Percentiles rank a stretch among this genome's conserved stretches.
These are phyloP conservation scores for Pachymerium ferrugineum DNA, from an alignment of 2,888 invertebrate genomes.

Conservation along the genomic window DNA sequence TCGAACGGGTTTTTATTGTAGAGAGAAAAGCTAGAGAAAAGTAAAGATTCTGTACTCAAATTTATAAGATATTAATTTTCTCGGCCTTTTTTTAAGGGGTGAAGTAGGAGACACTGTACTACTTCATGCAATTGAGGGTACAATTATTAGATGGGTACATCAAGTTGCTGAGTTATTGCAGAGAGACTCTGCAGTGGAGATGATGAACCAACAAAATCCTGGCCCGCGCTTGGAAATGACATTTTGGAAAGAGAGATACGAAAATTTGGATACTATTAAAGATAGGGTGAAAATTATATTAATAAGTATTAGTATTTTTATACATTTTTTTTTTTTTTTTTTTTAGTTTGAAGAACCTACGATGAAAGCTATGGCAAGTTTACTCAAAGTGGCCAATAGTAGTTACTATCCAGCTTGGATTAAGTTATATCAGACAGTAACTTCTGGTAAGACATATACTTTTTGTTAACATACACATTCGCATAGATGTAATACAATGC, in stretches of 20 bases:
- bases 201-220: constrained; percentile 73
- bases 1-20: constrained; percentile 28
- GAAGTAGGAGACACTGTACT: constrained; percentile 72
- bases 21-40: constrained; percentile 35
- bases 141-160: constrained; percentile 90
- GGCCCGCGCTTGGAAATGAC: constrained; percentile 69
- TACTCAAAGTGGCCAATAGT: constrained; percentile 82
- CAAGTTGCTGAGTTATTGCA: constrained; percentile 86
- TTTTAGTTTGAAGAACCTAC: constrained; percentile 50
- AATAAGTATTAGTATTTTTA: no score
- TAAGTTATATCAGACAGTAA: constrained; percentile 79
- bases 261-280: constrained; percentile 81
- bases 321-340: background rate
- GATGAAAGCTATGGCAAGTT: constrained; percentile 83
- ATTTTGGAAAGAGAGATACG: constrained; percentile 76
- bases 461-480: no score
- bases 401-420: constrained; percentile 90
- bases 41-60: background rate
- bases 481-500: no score
- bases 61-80: background rate
- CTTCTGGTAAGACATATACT: no score
- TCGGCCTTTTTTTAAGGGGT: background rate
- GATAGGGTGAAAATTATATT: constrained; percentile 63
- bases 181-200: constrained; percentile 76
- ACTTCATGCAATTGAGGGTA: constrained; percentile 90